Evolutionary conservation across 1,140 invertebrate genomes (phyloP), one percentile per base, ranked within the genome.

Genomic region (Hyphantria cunea): DNA sequence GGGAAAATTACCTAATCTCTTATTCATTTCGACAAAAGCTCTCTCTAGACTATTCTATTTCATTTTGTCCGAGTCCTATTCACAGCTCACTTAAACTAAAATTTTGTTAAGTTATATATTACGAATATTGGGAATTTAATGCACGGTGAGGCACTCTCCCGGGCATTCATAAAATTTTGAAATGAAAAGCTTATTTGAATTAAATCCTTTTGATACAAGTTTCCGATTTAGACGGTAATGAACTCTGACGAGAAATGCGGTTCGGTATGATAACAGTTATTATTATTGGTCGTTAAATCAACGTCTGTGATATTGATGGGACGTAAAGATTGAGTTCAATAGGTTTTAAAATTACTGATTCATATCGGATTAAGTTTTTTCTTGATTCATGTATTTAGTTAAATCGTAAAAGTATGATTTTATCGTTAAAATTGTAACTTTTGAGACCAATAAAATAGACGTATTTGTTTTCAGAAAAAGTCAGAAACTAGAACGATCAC

Each of bases 201-300:
- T 66, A 72, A 72, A 69, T 64, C 64, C 61, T 68, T 72, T 66
- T 68, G 64, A 70, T 67, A 67, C 56, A 64, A 62, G 49, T 34
- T 51, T 63, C 63, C 48, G 58, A 62, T 48, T 60, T 52, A 37
- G 17, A 33, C 34, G 32, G 50, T 68, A 72, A 72, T 65, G 62
- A 68, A 72, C 55, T 59, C 65, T 56, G 44, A 68, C 52, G 48
- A 59, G 42, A 34, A 63, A 31, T 64, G 68, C 54, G 63, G 49
- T 56, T 65, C 48, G 62, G 15, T 50, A 45, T 42, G 56, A 64
- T 68, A 59, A 47, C 55, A 60, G 64, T 58, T 58, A 61, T 50
- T 52, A 62, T 62, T 56, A 67, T 56, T 56, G 48, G 45, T 41
- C 52, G 48, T 42, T 49, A 53, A 62, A 51, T 62, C 25, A 62